These are phyloP conservation scores for Neodon shergylaensis DNA, from an alignment of 2,113 vertebrate species.

Conservation along the genomic window DNA sequence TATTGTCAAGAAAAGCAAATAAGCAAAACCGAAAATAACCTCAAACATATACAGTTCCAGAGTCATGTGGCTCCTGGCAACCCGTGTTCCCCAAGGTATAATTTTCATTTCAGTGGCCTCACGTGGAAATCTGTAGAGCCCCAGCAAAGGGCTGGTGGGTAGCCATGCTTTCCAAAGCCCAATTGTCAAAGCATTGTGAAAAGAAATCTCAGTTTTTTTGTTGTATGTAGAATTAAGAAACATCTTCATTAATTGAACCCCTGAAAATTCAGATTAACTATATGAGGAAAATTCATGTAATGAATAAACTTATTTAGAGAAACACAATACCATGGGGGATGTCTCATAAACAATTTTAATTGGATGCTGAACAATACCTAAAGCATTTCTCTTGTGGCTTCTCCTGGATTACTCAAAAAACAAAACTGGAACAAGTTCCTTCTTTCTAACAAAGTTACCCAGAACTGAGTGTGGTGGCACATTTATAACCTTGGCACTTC, in stretches of 20 bases:
- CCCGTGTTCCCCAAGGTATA: neutral
- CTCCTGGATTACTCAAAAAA: neutral
- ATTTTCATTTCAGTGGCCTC: neutral
- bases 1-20: constrained; percentile 30
- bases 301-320: neutral
- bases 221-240: neutral
- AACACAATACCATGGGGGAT: neutral
- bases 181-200: neutral
- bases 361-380: neutral
- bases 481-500: too few relatives aligned
- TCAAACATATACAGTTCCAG: neutral
- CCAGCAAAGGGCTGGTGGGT: neutral
- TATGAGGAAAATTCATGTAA: neutral
- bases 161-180: neutral
- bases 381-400: neutral
- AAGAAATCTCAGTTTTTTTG: neutral
- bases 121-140: neutral
- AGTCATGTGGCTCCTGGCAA: neutral
- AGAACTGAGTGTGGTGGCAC: neutral
- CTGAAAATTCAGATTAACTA: neutral
- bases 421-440: neutral
- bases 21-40: neutral
- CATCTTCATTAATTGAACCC: neutral
- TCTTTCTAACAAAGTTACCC: neutral
- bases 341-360: neutral